phyloP scores from a whole-genome alignment of 1,140 invertebrate genomes.

The Pygmarrhopalites habei region DNA sequence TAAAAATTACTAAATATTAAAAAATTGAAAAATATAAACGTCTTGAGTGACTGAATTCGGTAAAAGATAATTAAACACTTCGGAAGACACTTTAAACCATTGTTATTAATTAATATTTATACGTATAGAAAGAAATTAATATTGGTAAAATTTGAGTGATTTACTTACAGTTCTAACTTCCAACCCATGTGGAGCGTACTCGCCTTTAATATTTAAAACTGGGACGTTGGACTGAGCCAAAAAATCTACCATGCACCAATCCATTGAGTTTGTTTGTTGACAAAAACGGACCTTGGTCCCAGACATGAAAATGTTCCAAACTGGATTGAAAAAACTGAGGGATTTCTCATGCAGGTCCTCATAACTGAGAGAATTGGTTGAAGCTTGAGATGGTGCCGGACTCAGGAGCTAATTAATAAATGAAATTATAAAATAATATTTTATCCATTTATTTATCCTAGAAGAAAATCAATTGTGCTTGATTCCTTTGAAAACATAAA shows the following conservation, averaged over 20 bases:
- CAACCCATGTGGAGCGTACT: conserved; percentile 40
- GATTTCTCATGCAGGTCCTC: conserved; percentile 39
- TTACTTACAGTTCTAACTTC: conserved; percentile 36
- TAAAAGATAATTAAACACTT: too few species aligned
- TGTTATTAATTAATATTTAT: background rate
- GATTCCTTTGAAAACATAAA: too few species aligned
- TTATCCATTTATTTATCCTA: too few species aligned
- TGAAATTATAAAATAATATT: too few species aligned
- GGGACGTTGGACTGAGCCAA: conserved; percentile 25
- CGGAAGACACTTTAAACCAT: background rate
- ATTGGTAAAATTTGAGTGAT: background rate
- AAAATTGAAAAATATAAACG: background rate
- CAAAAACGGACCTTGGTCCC: conserved; percentile 41
- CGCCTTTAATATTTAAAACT: conserved; percentile 33
- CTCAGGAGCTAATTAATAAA: too few species aligned
- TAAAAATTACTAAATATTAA: too few species aligned
- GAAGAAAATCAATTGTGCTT: too few species aligned
- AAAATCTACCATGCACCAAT: conserved; percentile 33
- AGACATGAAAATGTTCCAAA: conserved; percentile 41
- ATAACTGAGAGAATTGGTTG: conserved; percentile 43
- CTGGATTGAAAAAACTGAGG: conserved; percentile 27
- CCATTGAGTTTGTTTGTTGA: conserved; percentile 34
- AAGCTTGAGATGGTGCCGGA: conserved; percentile 42
- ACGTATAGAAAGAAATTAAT: background rate
- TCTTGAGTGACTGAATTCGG: background rate